phyloP scores from a whole-genome alignment of 1,140 invertebrate genomes.

The Drosophila cardini region DNA sequence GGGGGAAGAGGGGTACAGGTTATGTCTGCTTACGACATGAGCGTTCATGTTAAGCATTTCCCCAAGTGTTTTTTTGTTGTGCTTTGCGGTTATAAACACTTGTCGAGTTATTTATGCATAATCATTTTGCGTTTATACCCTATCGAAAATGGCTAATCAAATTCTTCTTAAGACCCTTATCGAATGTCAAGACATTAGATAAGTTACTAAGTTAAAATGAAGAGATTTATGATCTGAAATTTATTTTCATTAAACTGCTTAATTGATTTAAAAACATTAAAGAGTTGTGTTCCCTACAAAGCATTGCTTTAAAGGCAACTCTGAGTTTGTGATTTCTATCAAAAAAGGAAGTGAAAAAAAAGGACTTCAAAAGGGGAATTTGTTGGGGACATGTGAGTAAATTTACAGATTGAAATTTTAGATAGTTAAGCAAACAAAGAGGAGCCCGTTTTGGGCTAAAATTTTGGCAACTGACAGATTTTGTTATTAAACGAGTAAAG shows the following conservation, averaged over 20 bases:
- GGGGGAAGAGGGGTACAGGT: background rate
- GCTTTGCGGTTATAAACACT: slow-evolving; percentile 28
- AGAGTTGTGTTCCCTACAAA: background rate
- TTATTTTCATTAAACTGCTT: background rate
- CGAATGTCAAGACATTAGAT: slow-evolving; percentile 1
- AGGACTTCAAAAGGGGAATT: too few species aligned
- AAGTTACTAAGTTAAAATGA: background rate
- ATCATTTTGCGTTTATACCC: slow-evolving; percentile 35
- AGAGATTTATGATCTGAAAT: background rate
- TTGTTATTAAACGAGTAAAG: too few species aligned
- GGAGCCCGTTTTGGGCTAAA: too few species aligned
- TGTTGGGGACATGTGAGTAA: background rate
- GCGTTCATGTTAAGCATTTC: slow-evolving; percentile 25
- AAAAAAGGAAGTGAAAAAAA: background rate
- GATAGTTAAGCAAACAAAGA: background rate
- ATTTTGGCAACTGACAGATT: too few species aligned
- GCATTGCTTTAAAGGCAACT: background rate
- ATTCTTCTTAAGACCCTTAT: background rate
- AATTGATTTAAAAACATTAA: background rate
- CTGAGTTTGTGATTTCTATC: background rate
- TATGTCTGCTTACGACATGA: slow-evolving; percentile 38
- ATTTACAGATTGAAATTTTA: background rate
- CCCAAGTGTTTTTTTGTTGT: slow-evolving; percentile 23
- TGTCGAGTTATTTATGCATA: slow-evolving; percentile 47
- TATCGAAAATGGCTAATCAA: slow-evolving; percentile 21